Percentiles rank a stretch among this genome's conserved stretches.
Conservation (phyloP, 1,140 invertebrate genomes). For the Neodiprion pinetum region DNA sequence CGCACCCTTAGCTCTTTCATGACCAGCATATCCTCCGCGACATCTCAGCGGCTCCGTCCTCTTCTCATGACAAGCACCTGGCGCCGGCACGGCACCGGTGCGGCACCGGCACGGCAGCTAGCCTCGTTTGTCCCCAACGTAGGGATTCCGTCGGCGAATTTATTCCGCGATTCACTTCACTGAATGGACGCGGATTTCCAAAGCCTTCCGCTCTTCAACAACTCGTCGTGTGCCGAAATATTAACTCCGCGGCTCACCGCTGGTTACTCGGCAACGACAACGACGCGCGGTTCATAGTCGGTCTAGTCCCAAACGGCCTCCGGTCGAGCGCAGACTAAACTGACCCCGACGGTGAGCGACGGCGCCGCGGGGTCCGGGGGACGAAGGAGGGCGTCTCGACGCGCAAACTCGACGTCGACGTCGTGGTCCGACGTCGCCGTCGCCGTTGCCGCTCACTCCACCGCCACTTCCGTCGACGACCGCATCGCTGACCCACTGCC, state of each 20-base stretch:
- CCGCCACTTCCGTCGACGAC: conserved; percentile 22
- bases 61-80: conserved; percentile 24
- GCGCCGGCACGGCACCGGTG: conserved; percentile 16
- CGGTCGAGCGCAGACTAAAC: conserved; percentile 46
- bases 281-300: not conserved
- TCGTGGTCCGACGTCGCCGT: not conserved
- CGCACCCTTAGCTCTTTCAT: conserved; percentile 43
- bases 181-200: no score
- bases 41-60: conserved; percentile 24
- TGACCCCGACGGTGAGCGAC: conserved; percentile 38
- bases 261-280: not conserved
- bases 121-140: not conserved
- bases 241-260: not conserved
- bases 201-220: no score
- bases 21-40: conserved; percentile 35
- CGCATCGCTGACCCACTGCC: conserved; percentile 18
- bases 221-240: no score
- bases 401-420: conserved; percentile 3
- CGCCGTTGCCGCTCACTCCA: conserved; percentile 24
- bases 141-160: not conserved
- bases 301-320: conserved; percentile 23
- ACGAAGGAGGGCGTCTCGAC: not conserved
- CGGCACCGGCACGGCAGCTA: conserved; percentile 9
- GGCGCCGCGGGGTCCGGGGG: not conserved
- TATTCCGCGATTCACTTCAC: no score